Evolutionary conservation across 2,113 vertebrate species (phyloP).

Genomic region (Takifugu bimaculatus): DNA sequence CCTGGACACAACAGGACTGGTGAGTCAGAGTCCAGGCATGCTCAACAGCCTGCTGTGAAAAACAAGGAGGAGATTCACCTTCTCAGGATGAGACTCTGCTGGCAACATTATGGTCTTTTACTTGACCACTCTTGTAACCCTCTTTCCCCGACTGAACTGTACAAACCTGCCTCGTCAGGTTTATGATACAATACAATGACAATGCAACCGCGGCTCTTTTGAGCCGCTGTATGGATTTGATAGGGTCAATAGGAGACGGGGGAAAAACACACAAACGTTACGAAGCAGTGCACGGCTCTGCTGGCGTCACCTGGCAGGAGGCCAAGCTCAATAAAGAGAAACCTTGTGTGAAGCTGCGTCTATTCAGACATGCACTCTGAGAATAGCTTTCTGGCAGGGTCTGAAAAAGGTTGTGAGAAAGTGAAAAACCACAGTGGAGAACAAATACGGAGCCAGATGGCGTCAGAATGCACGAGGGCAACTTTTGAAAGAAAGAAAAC

Average conservation of each 20-base stretch:
- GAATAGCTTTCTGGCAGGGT: slow-evolving; percentile 65
- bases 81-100: slow-evolving; percentile 1
- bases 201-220: neutral
- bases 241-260: slow-evolving; percentile 28
- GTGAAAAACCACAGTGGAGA: slow-evolving; percentile 61
- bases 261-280: slow-evolving; percentile 33
- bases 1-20: slow-evolving; percentile 44
- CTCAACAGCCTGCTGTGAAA: slow-evolving; percentile 41
- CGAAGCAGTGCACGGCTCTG: slow-evolving; percentile 34
- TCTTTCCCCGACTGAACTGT: too few species aligned
- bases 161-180: too few species aligned
- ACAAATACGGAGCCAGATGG: slow-evolving; percentile 70
- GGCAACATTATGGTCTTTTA: neutral
- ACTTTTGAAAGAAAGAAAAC: slow-evolving; percentile 56
- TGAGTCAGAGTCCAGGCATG: slow-evolving; percentile 69
- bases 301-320: slow-evolving; percentile 62
- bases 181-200: too few species aligned
- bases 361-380: slow-evolving; percentile 64
- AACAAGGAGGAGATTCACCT: slow-evolving; percentile 24
- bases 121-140: too few species aligned
- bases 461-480: slow-evolving; percentile 55
- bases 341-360: slow-evolving; percentile 57
- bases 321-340: slow-evolving; percentile 62
- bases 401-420: slow-evolving; percentile 70
- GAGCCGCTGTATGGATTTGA: neutral